Base-by-base conservation (phyloP, 2,797 vertebrate species). In the Zenarchopterus dispar region DNA sequence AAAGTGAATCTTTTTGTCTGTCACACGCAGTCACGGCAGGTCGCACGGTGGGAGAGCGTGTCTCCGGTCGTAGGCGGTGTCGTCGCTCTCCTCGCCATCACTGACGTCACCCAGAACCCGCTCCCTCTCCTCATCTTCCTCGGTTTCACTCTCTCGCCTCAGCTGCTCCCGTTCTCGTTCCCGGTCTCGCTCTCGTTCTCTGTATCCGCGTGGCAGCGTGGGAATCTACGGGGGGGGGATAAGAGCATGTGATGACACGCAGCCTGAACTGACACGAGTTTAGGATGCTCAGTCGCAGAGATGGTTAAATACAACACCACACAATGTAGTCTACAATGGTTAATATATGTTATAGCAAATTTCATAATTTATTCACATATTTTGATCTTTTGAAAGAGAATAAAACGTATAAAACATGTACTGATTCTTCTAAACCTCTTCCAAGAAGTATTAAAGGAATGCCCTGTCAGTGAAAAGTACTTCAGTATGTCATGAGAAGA, bases 81-180 rank as follows among this genome's bases (percentile, higher is more conserved):
- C 91, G 1, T 93, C 93, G 1, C 93, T 94, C 80, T 93, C 92
- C 64, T 93, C 93, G 1, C 90, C 91, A 0, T 93, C 93, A 18
- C 93, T 94, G 0, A 71, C 62, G 36, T 88, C 89, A 0, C 87
- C 71, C 65, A 90, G 36, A 17, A 80, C 88, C 65, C 89, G 63
- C 23, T 89, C 88, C 50, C 85, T 85, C 59, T 92, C 93, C 23
- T 93, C 90, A 0, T 93, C 92, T 31, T 93, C 91, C 59, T 94
- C 93, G 0, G 92, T 93, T 52, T 93, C 91, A 0, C 91, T 94
- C 65, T 86, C 91, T 33, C 76, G 71, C 52, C 85, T 74, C 69
- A 90, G 84, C 9, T 85, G 83, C 36, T 90, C 82, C 13, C 82
- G 64, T 15, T 91, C 90, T 18, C 79, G 43, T 17, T 89, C 89